Conservation (phyloP, 2,888 invertebrate genomes). For the Troides helena region DNA sequence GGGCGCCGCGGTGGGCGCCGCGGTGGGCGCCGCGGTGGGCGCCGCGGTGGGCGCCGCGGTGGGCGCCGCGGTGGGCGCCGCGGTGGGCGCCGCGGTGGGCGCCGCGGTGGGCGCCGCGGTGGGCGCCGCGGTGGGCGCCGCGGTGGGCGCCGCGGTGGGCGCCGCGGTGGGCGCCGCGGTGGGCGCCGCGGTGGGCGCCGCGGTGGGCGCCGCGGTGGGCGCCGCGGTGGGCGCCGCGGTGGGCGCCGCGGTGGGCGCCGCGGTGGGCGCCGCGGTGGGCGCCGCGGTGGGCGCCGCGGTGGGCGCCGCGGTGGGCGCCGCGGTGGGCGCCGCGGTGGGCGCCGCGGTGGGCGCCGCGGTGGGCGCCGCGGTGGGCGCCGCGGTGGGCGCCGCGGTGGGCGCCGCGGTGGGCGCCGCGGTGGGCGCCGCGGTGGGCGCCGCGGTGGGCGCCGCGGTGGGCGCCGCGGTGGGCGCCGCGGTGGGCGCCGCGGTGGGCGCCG, state of each 20-base stretch:
- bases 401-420: too few species aligned
- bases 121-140: conserved; percentile 29
- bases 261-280: conserved; percentile 6
- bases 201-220: too few species aligned
- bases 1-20: conserved; percentile 28
- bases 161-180: too few species aligned
- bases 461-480: conserved; percentile 31
- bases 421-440: conserved; percentile 36
- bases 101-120: too few species aligned
- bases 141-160: conserved; percentile 29
- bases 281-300: conserved; percentile 34
- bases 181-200: conserved; percentile 36
- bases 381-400: conserved; percentile 29
- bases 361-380: conserved; percentile 29
- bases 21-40: conserved; percentile 6
- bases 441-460: too few species aligned
- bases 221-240: conserved; percentile 31
- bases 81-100: conserved; percentile 36
- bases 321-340: conserved; percentile 36
- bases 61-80: too few species aligned
- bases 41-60: conserved; percentile 34
- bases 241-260: conserved; percentile 28
- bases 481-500: conserved; percentile 28
- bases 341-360: too few species aligned
- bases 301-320: too few species aligned